phyloP scores from a whole-genome alignment of 2,797 vertebrate species.

The Neoniphon sammara region DNA sequence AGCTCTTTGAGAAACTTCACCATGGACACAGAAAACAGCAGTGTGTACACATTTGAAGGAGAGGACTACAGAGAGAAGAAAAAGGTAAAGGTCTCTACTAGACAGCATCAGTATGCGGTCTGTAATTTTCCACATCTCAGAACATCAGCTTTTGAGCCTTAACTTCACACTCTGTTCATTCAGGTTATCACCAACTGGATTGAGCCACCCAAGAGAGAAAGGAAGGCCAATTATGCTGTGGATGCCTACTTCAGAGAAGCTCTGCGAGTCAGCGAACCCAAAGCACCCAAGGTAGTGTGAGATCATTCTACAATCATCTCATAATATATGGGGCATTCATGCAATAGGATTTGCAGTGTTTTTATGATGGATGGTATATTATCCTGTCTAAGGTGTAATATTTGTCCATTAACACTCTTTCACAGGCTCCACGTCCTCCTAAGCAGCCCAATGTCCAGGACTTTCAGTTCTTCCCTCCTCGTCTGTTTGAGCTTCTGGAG shows the following conservation, averaged over 20 bases:
- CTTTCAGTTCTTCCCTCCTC: conserved; percentile 99
- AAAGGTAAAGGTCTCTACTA: conserved; percentile 84
- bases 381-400: neutral
- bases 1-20: conserved; percentile 97
- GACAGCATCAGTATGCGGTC: neutral
- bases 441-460: conserved; percentile 99
- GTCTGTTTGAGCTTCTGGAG: conserved; percentile 96
- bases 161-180: neutral
- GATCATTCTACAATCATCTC: neutral
- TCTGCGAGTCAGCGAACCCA: conserved; percentile 97
- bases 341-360: neutral
- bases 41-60: conserved; percentile 98
- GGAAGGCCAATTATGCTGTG: conserved; percentile 99
- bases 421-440: conserved; percentile 95
- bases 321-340: neutral
- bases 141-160: conserved; percentile 2
- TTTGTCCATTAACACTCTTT: conserved; percentile 5
- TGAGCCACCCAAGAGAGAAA: conserved; percentile 96
- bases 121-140: neutral
- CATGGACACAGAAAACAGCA: conserved; percentile 95
- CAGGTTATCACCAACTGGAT: conserved; percentile 99
- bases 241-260: conserved; percentile 99
- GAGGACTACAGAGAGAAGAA: conserved; percentile 99
- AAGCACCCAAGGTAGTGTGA: conserved; percentile 93
- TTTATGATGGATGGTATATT: neutral